phyloP scores from a whole-genome alignment of 2,888 invertebrate species.

The Cataglyphis altisquamis region DNA sequence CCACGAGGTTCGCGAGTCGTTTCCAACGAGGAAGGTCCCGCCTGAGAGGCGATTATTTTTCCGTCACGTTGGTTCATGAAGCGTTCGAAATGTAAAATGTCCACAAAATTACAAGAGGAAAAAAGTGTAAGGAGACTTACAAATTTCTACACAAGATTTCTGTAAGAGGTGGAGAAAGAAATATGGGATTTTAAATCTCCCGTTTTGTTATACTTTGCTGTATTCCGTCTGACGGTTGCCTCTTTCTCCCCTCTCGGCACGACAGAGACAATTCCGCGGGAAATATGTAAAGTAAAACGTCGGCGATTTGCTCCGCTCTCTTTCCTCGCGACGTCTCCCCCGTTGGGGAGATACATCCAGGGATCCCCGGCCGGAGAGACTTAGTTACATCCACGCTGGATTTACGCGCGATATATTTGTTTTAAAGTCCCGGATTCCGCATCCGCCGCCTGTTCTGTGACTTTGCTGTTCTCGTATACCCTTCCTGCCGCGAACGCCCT shows the following conservation, averaged over 20 bases:
- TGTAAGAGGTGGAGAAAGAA: conserved; percentile 8
- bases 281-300: conserved; percentile 84
- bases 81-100: conserved; percentile 19
- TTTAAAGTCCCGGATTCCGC: conserved; percentile 82
- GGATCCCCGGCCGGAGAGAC: conserved; percentile 67
- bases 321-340: conserved; percentile 46
- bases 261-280: conserved; percentile 73
- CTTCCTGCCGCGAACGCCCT: conserved; percentile 12
- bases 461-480: conserved; percentile 65
- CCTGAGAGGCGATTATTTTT: conserved; percentile 68
- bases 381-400: conserved; percentile 80
- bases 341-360: conserved; percentile 35
- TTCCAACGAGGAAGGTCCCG: conserved; percentile 15
- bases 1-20: conserved; percentile 50
- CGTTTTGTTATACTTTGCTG: conserved; percentile 14
- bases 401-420: conserved; percentile 86
- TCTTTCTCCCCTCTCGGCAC: conserved; percentile 60
- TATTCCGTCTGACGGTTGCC: conserved; percentile 33
- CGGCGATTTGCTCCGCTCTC: conserved; percentile 81
- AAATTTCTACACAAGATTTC: background rate
- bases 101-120: background rate
- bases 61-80: background rate
- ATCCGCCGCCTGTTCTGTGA: conserved; percentile 64
- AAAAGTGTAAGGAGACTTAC: background rate
- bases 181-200: conserved; percentile 59